Conservation (phyloP, 2,113 vertebrate genomes). For the Corythoichthys haematopterus region DNA sequence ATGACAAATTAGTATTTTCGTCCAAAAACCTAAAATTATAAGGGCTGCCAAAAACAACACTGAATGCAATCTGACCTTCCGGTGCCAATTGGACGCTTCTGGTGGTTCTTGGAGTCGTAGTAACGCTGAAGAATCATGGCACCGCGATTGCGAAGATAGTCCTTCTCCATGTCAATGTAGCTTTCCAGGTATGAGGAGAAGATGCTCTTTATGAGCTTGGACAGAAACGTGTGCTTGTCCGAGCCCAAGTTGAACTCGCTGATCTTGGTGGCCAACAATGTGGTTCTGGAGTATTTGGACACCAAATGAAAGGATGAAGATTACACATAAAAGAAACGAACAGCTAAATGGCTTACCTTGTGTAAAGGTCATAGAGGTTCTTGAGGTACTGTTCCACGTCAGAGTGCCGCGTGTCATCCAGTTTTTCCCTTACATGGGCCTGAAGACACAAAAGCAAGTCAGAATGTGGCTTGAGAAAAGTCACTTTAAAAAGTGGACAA, state of each 20-base stretch:
- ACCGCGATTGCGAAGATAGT: conserved; percentile 91
- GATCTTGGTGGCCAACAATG: conserved; percentile 87
- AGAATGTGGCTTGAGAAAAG: neutral
- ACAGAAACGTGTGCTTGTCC: conserved; percentile 98
- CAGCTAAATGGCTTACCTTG: conserved; percentile 71
- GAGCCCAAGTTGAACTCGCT: conserved; percentile 98
- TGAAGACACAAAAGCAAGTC: conserved; percentile 57
- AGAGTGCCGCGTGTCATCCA: conserved; percentile 86
- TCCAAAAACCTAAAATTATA: too few species aligned
- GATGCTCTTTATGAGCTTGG: conserved; percentile 98
- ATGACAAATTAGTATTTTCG: too few species aligned
- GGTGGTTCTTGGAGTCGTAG: conserved; percentile 99
- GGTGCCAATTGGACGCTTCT: conserved; percentile 88
- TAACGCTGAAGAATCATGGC: conserved; percentile 91
- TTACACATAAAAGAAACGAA: neutral
- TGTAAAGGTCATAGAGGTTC: conserved; percentile 95
- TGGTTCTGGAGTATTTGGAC: conserved; percentile 77
- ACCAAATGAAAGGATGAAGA: neutral
- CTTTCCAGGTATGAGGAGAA: conserved; percentile 96
- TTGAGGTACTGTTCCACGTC: conserved; percentile 97
- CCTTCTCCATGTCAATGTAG: conserved; percentile 94
- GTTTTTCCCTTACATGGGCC: conserved; percentile 86
- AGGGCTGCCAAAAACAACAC: too few species aligned
- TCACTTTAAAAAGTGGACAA: neutral
- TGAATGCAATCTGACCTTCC: conserved; percentile 79